Conservation (phyloP, 1,140 invertebrate species). For the Acyrthosiphon pisum region DNA sequence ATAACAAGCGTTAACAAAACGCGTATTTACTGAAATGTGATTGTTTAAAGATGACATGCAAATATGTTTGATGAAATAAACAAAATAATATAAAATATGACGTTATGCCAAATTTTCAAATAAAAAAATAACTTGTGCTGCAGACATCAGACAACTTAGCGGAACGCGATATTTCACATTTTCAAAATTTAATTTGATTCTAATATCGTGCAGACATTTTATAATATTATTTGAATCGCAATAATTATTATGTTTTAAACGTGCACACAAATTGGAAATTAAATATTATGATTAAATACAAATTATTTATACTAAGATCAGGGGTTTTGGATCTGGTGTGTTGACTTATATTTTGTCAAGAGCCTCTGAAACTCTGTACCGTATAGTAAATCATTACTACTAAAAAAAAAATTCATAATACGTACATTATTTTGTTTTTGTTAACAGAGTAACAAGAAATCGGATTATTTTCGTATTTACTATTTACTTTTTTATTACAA, state of each 20-base stretch:
- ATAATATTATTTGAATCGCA: background rate
- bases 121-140: background rate
- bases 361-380: too few species aligned
- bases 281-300: background rate
- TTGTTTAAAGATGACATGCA: background rate
- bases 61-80: constrained; percentile 14
- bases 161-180: background rate
- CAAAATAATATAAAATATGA: background rate
- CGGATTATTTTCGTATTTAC: too few species aligned
- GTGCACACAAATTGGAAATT: background rate
- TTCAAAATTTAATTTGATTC: background rate
- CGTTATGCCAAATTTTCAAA: background rate
- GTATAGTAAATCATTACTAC: too few species aligned
- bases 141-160: background rate
- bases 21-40: background rate
- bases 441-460: too few species aligned
- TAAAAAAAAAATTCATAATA: too few species aligned
- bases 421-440: too few species aligned
- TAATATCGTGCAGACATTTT: background rate
- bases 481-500: background rate
- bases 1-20: background rate
- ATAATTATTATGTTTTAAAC: background rate
- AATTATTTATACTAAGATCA: background rate
- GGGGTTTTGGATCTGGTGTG: background rate
- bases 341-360: background rate